Evolutionary conservation across 2,888 invertebrate species (phyloP).

Genomic region (Digitonthophagus gazella): DNA sequence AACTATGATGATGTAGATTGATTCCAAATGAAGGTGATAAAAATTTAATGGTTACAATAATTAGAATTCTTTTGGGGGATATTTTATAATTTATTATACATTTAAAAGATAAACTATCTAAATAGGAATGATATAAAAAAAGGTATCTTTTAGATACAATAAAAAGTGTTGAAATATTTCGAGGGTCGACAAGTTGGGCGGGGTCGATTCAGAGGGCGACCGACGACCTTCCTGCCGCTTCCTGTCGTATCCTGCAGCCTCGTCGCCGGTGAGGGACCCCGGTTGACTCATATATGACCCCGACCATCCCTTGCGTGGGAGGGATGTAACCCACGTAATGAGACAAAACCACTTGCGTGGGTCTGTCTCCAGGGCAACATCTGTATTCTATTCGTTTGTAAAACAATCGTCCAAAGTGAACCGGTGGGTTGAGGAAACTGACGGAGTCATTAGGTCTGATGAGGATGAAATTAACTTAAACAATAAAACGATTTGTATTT

Average conservation of each 20-base stretch:
- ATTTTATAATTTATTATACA: too few relatives aligned
- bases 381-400: neutral
- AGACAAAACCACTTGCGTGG: neutral
- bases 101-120: too few relatives aligned
- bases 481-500: neutral
- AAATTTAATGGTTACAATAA: too few relatives aligned
- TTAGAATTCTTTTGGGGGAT: too few relatives aligned
- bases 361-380: conserved; percentile 18
- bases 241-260: conserved; percentile 13
- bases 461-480: neutral
- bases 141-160: too few relatives aligned
- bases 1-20: too few relatives aligned
- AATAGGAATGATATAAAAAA: too few relatives aligned
- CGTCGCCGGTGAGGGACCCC: conserved; percentile 28
- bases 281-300: conserved; percentile 32
- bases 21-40: too few relatives aligned
- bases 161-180: conserved; percentile 1
- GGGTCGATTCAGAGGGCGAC: neutral
- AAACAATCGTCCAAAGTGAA: neutral
- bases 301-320: conserved; percentile 14
- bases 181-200: neutral
- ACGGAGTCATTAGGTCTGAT: neutral
- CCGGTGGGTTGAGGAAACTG: too few relatives aligned
- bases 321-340: conserved; percentile 28
- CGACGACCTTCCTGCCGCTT: conserved; percentile 1